Conservation (phyloP, 2,113 vertebrate genomes). For the Prionailurus bengalensis region DNA sequence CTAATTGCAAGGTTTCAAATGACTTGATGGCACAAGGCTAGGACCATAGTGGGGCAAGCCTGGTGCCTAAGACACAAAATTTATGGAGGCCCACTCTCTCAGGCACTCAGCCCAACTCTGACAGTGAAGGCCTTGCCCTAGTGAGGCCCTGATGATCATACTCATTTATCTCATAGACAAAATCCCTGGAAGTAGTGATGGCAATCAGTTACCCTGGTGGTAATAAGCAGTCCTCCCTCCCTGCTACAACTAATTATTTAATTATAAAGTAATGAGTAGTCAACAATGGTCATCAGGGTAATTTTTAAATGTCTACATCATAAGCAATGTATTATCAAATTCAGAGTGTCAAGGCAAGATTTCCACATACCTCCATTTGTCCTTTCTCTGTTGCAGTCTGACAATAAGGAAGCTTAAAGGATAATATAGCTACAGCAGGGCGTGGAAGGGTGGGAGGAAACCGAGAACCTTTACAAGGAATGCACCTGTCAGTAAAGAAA, state of each 20-base stretch:
- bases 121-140: not conserved
- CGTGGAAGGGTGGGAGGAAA: constrained; percentile 97
- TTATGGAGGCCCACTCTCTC: not conserved
- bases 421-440: constrained; percentile 94
- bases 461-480: constrained; percentile 97
- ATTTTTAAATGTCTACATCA: constrained; percentile 10
- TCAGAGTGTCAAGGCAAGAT: not conserved
- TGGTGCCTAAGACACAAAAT: not conserved
- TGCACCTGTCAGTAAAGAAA: constrained; percentile 91
- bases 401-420: constrained; percentile 95
- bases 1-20: not conserved
- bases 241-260: not conserved
- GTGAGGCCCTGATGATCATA: not conserved
- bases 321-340: not conserved
- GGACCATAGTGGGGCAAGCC: not conserved
- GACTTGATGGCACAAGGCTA: not conserved
- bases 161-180: not conserved
- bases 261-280: not conserved
- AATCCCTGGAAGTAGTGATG: not conserved
- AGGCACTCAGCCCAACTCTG: not conserved
- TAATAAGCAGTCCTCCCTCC: not conserved
- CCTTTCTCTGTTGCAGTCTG: constrained; percentile 96
- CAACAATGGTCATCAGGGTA: not conserved
- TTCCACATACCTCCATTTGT: constrained; percentile 96
- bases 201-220: not conserved